Evolutionary conservation across 2,113 vertebrate species (phyloP), one percentile per base, ranked within the genome.

Genomic region (Cheirogaleus medius): DNA sequence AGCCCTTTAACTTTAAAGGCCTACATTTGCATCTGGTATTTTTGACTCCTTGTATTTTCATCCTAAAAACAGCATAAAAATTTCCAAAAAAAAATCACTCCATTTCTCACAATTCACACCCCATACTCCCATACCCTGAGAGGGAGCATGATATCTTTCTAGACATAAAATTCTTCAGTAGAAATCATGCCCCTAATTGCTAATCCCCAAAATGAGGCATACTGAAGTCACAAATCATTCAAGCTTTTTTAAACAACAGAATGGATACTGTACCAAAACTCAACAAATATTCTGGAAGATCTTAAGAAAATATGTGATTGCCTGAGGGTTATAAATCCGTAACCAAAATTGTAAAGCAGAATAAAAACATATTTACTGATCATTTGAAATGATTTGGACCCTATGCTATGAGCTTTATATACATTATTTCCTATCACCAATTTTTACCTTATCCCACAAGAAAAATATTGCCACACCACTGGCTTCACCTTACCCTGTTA

Each of bases 131-230:
- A 76, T 14, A 58, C 14, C 64, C 54, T 91, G 74, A 91, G 85
- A 90, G 91, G 84, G 66, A 56, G 44, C 86, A 92, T 86, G 78
- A 93, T 89, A 97, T 98, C 97, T 73, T 97, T 97, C 93, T 95
- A 47, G 56, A 92, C 90, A 73, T 47, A 92, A 71, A 98, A 93
- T 21, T 20, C 88, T 60, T 92, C 56, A 78, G 25, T 47, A 92
- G 23, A 92, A 96, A 82, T 96, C 34, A 97, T n/a, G 42, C 23
- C 18, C 87, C 81, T 89, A 90, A 42, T 86, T 97, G 96, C 80
- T 94, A 95, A 97, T 42, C 60, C 47, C 0, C 92, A 74, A 93
- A 44, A 18, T 29, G 78, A 64, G 23, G 85, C 21, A 92, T 89
- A 1, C 34, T 3, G 13, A 47, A 74, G 52, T 69, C 63, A 97